Conservation (phyloP, 2,888 invertebrate species). For the Lasioglossum morio region DNA sequence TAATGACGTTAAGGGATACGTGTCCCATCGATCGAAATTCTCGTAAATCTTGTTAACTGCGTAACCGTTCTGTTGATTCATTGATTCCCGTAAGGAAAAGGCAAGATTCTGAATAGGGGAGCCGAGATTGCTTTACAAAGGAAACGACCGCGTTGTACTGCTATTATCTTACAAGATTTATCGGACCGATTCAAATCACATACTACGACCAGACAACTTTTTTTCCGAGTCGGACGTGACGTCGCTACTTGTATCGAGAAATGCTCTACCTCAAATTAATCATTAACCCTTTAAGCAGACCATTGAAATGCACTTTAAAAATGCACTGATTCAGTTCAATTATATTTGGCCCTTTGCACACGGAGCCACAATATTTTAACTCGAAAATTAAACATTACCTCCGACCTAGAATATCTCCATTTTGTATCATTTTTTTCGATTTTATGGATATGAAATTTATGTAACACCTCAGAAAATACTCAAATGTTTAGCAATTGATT, state of each 20-base stretch:
- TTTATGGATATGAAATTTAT: no score
- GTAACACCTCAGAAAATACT: no score
- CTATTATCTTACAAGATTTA: conserved; percentile 48
- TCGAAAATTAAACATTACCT: no score
- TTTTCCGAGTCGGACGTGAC: conserved; percentile 4
- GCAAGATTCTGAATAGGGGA: conserved; percentile 52
- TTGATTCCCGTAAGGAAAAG: conserved; percentile 56
- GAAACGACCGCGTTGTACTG: conserved; percentile 41
- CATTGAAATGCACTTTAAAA: neutral
- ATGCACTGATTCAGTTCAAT: neutral
- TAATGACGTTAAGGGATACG: conserved; percentile 70
- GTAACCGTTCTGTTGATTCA: conserved; percentile 49
- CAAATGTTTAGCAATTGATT: no score
- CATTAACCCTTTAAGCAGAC: neutral
- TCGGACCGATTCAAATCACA: conserved; percentile 29
- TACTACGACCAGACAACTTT: conserved; percentile 25
- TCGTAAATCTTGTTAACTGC: conserved; percentile 63
- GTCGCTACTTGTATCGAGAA: conserved; percentile 4
- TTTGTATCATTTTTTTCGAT: no score
- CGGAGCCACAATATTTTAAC: no score
- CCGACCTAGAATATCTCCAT: no score
- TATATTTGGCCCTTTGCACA: no score
- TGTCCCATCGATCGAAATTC: conserved; percentile 57
- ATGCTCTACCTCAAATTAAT: conserved; percentile 8
- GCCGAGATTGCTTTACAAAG: conserved; percentile 52